A percentile compares a stretch with the other conserved stretches of the same genome.
These are phyloP conservation scores for Drosophila lacicola DNA, from an alignment of 2,888 invertebrate species.

Conservation along the genomic window DNA sequence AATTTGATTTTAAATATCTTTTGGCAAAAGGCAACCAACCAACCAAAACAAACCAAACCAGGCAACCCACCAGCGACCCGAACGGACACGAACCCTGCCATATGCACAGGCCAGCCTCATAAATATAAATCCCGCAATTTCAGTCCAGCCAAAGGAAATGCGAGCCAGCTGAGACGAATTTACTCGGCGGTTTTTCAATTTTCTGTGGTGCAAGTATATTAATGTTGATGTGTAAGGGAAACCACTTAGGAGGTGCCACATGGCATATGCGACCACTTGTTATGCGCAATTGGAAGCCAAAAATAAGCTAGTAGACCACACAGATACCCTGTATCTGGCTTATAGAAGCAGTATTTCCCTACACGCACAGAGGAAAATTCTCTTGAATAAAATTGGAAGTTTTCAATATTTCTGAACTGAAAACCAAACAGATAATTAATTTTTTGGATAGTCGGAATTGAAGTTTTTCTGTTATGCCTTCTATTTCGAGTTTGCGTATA, in stretches of 20 bases:
- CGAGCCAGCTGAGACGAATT: constrained; percentile 33
- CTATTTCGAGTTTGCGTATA: too few species aligned
- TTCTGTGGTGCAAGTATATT: constrained; percentile 28
- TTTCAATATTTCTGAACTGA: too few species aligned
- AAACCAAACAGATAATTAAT: too few species aligned
- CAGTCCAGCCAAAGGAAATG: constrained; percentile 32
- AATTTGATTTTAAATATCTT: constrained; percentile 81
- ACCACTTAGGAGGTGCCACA: constrained; percentile 8
- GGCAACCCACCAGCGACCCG: constrained; percentile 12
- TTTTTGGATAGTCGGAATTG: too few species aligned
- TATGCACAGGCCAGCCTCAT: constrained; percentile 55
- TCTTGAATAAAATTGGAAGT: too few species aligned
- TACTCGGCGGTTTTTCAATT: constrained; percentile 45
- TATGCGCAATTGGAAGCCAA: neutral
- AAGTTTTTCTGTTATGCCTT: too few species aligned
- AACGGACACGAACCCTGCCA: constrained; percentile 24
- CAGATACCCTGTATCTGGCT: neutral
- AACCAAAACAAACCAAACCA: constrained; percentile 27
- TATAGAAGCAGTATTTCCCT: too few species aligned
- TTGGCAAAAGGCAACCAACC: constrained; percentile 55
- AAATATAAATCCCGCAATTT: constrained; percentile 53
- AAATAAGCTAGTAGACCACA: too few species aligned
- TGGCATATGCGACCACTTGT: neutral
- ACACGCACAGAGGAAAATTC: too few species aligned
- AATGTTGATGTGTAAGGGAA: constrained; percentile 21